Evolutionary conservation across 1,140 invertebrate genomes (phyloP), one percentile per base, ranked within the genome.

Genomic region (Penaeus indicus): DNA sequence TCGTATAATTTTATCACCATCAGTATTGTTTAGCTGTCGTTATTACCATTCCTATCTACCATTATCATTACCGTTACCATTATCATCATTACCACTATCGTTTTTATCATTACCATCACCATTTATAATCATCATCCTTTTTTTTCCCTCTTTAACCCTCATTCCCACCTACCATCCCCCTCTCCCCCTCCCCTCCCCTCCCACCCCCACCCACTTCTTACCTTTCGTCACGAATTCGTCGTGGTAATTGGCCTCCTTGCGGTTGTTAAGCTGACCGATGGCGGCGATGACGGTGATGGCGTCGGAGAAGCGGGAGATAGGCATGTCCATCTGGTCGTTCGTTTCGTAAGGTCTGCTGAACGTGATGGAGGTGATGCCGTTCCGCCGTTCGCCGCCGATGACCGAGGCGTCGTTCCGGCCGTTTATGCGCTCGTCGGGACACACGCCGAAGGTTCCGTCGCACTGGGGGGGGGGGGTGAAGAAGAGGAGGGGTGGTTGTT

Each of bases 211-310:
- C 27, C 3, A 18, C 19, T n/a, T 7, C 84, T 72, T 88, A 92
- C 92, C 91, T 77, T 90, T 97, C 91, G 95, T 96, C 92, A 97
- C 96, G 91, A 93, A 93, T 75, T 93, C 92, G 11, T 94, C 95
- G 92, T 98, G 97, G 10, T 96, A 96, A 91, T 97, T 97, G 0
- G 97, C 96, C 93, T 98, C 96, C 86, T 95, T 95, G 75, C 95
- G 93, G 0, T 94, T 93, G 93, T 97, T 97, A 3, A 98, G 93
- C 0, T 95, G 95, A 10, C 97, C 97, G 90, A 98, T 96, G 21
- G 97, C 97, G 0, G 97, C 97, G n/a, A 98, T 97, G 3, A 98
- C 95, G 25, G 78, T 78, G 42, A 85, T 84, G 16, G 22, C 42
- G 22, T 89, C 84, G 5, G 72, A 61, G 47, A 62, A 72, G 19